Evolutionary conservation across 2,888 invertebrate genomes (phyloP).

Genomic region (Conomelus anceps): DNA sequence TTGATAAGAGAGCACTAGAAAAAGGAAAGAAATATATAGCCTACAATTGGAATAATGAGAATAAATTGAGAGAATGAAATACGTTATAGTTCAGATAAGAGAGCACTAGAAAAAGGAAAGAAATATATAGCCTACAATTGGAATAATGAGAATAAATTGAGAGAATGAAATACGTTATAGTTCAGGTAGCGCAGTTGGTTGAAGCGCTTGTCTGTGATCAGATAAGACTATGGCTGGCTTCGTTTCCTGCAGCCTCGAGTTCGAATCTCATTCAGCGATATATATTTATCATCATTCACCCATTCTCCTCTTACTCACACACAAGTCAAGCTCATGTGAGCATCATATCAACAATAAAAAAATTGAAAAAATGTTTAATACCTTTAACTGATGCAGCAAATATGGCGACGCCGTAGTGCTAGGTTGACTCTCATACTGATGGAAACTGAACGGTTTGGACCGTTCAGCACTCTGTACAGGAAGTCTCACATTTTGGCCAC

Average conservation of each 20-base stretch:
- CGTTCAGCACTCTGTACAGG: constrained; percentile 2
- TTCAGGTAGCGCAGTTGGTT: neutral
- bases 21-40: no score
- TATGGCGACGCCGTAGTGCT: constrained; percentile 22
- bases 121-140: no score
- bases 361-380: neutral
- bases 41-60: no score
- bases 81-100: neutral
- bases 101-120: no score
- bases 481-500: neutral
- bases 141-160: no score
- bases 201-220: no score
- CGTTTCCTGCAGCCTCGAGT: no score
- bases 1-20: no score
- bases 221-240: no score
- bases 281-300: neutral
- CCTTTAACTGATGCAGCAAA: constrained; percentile 25
- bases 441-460: constrained; percentile 23
- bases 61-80: no score
- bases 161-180: neutral
- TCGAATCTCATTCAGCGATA: no score
- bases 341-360: neutral
- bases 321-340: neutral
- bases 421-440: constrained; percentile 21
- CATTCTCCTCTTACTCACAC: neutral